A percentile compares a stretch with the other conserved stretches of the same genome.
These are phyloP conservation scores for Pelusios castaneus DNA, from an alignment of 2,113 vertebrate genomes.

Conservation along the genomic window DNA sequence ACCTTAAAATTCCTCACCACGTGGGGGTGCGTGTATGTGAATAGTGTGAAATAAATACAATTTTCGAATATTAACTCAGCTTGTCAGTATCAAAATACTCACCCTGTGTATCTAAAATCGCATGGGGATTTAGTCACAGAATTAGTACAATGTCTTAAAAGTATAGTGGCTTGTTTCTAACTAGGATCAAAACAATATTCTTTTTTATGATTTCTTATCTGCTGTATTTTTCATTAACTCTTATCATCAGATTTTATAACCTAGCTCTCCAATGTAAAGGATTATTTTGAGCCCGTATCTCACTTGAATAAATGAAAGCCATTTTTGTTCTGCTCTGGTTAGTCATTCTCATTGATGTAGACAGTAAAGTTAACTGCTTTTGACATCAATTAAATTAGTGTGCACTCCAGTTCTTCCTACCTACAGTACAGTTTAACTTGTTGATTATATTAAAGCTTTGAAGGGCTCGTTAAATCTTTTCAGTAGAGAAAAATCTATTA, in stretches of 20 bases:
- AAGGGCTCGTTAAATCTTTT: conserved; percentile 35
- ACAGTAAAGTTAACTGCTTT: not conserved
- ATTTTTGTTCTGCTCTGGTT: not conserved
- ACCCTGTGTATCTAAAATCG: not conserved
- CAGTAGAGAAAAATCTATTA: not conserved
- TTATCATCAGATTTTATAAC: not conserved
- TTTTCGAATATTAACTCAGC: not conserved
- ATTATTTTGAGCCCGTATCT: not conserved
- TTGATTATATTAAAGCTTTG: conserved; percentile 27
- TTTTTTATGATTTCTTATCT: not conserved
- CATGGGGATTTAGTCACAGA: not conserved
- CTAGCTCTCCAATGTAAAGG: not conserved
- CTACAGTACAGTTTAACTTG: conserved; percentile 35
- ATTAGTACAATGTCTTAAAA: not conserved
- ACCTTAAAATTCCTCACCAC: not conserved
- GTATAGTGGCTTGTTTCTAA: not conserved
- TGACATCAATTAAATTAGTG: not conserved
- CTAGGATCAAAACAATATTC: not conserved
- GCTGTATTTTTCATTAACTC: not conserved
- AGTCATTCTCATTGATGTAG: not conserved
- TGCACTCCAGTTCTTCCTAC: not conserved
- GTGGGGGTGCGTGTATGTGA: not conserved
- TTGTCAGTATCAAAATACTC: not conserved
- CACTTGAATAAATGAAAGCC: not conserved
- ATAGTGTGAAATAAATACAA: not conserved